Percentiles rank a stretch among this genome's conserved stretches.
Evolutionary conservation across 2,797 vertebrate species (phyloP).

Genomic region (Tokudaia muenninki): DNA sequence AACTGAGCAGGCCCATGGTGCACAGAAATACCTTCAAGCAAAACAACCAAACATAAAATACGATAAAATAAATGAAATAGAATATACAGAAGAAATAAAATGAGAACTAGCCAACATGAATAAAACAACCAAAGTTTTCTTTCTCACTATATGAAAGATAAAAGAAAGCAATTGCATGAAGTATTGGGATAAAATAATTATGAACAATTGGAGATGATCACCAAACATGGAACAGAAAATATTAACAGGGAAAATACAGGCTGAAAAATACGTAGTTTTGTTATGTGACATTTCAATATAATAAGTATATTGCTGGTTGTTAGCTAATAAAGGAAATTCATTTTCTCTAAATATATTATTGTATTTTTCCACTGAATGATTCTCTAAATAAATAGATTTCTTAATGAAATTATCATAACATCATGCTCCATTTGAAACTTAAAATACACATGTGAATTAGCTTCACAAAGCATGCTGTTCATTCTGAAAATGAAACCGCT

Average conservation of each 20-base stretch:
- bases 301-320: not conserved
- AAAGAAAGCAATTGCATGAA: not conserved
- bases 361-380: not conserved
- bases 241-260: not conserved
- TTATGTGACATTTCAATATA: not conserved
- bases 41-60: not conserved
- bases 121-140: not conserved
- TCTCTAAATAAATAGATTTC: constrained; percentile 56
- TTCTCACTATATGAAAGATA: not conserved
- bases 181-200: not conserved
- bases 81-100: not conserved
- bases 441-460: constrained; percentile 19
- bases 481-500: constrained; percentile 29
- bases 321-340: not conserved
- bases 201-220: not conserved
- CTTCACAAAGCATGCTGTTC: not conserved
- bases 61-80: not conserved
- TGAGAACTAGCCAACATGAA: not conserved
- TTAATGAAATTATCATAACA: constrained; percentile 53
- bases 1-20: not conserved
- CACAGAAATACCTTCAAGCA: not conserved
- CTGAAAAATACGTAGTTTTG: not conserved
- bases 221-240: not conserved
- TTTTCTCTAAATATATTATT: not conserved
- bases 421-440: not conserved